Conservation (phyloP, 2,113 vertebrate species). For the Labeo catla region DNA sequence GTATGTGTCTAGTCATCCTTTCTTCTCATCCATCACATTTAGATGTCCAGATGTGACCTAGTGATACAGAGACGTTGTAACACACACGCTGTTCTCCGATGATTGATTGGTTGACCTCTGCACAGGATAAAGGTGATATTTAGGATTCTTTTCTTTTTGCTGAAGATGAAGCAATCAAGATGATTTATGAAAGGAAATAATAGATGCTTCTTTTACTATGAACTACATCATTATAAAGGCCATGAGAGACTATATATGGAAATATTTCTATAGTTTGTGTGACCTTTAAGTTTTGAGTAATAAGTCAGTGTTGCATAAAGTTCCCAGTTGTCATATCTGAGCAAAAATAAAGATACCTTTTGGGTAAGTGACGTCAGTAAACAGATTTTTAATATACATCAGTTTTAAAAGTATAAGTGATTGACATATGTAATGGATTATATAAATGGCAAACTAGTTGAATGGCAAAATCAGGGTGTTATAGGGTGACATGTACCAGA, state of each 20-base stretch:
- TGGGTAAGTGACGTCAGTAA: too few relatives aligned
- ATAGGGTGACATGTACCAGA: too few relatives aligned
- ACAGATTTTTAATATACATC: too few relatives aligned
- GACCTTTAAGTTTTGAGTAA: neutral
- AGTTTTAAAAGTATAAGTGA: too few relatives aligned
- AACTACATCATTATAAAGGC: conserved; percentile 16
- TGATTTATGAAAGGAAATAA: conserved; percentile 31
- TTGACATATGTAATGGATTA: too few relatives aligned
- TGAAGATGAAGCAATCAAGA: neutral
- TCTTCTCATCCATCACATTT: conserved; percentile 40
- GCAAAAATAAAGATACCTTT: too few relatives aligned
- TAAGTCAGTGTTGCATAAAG: neutral
- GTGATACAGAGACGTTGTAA: conserved; percentile 1
- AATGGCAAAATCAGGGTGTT: too few relatives aligned
- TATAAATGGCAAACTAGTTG: too few relatives aligned
- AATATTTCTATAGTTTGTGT: neutral
- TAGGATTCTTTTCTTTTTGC: conserved; percentile 17
- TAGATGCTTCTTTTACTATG: neutral
- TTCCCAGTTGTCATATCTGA: neutral
- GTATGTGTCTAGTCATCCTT: conserved; percentile 9
- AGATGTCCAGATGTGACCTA: conserved; percentile 19
- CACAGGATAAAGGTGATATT: neutral
- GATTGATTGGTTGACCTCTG: conserved; percentile 33
- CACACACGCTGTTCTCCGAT: neutral
- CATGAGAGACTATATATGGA: neutral